phyloP scores from a whole-genome alignment of 2,888 invertebrate genomes.

The Polyommatus icarus region DNA sequence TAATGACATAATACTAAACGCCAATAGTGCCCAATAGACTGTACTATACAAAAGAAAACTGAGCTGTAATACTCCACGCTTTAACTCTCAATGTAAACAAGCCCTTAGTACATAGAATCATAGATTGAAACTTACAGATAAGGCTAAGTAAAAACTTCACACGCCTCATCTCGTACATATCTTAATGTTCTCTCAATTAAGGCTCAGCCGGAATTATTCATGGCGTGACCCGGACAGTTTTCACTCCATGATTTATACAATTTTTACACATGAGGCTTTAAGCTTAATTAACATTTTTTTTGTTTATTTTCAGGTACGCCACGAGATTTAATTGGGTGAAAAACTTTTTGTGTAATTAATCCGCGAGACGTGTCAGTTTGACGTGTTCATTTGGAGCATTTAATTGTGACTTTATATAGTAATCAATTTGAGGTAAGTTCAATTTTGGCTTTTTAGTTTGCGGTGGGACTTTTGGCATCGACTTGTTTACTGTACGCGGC shows the following conservation, averaged over 20 bases:
- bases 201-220: conserved; percentile 67
- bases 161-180: conserved; percentile 55
- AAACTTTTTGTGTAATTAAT: conserved; percentile 37
- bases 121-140: conserved; percentile 21
- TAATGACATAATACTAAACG: too few species aligned
- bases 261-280: conserved; percentile 46
- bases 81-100: background rate
- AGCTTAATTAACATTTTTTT: conserved; percentile 47
- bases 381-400: conserved; percentile 29
- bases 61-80: background rate
- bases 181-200: conserved; percentile 72
- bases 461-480: background rate
- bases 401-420: conserved; percentile 24
- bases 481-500: background rate
- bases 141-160: conserved; percentile 57
- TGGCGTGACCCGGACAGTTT: conserved; percentile 52
- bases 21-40: too few species aligned
- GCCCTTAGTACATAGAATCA: conserved; percentile 17
- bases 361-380: conserved; percentile 33
- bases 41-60: background rate
- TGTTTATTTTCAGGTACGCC: conserved; percentile 46
- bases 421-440: background rate
- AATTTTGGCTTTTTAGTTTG: conserved; percentile 22
- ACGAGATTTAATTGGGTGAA: conserved; percentile 35
- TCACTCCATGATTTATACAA: conserved; percentile 56